A percentile compares a stretch with the other conserved stretches of the same genome.
These are phyloP conservation scores for Odocoileus virginianus DNA, from an alignment of 2,113 vertebrate species.

Conservation along the genomic window DNA sequence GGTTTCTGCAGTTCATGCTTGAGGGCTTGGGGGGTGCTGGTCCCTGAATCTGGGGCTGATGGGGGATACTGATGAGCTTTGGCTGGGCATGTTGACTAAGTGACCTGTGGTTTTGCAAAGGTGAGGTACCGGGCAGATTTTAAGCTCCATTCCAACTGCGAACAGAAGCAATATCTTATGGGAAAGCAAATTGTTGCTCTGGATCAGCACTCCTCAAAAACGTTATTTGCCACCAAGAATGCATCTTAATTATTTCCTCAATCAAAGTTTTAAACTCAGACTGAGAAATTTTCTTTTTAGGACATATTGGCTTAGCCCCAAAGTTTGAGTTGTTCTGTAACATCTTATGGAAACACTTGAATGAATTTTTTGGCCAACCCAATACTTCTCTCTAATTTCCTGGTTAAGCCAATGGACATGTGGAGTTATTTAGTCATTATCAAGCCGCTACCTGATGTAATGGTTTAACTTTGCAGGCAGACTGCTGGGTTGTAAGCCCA, in stretches of 20 bases:
- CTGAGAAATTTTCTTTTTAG: not conserved
- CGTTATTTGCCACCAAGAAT: not conserved
- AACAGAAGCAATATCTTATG: not conserved
- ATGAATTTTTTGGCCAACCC: not conserved
- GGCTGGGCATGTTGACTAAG: not conserved
- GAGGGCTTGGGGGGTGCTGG: not conserved
- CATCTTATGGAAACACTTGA: not conserved
- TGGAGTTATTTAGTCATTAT: not conserved
- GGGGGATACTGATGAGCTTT: not conserved
- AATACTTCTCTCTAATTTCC: not conserved
- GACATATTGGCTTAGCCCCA: not conserved
- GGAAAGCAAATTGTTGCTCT: not conserved
- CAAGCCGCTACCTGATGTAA: fast-evolving
- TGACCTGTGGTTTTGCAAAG: not conserved
- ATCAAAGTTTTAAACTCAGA: not conserved
- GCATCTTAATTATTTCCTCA: not conserved
- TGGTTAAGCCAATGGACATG: not conserved
- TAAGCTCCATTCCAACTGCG: not conserved
- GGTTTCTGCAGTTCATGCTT: not conserved
- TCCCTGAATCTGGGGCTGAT: not conserved
- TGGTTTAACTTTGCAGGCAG: not conserved
- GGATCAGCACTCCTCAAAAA: not conserved
- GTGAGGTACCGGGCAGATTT: not conserved
- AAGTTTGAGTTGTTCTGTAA: not conserved
- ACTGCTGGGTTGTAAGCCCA: not conserved